phyloP scores from a whole-genome alignment of 2,888 invertebrate genomes.

The Apantesis nais region DNA sequence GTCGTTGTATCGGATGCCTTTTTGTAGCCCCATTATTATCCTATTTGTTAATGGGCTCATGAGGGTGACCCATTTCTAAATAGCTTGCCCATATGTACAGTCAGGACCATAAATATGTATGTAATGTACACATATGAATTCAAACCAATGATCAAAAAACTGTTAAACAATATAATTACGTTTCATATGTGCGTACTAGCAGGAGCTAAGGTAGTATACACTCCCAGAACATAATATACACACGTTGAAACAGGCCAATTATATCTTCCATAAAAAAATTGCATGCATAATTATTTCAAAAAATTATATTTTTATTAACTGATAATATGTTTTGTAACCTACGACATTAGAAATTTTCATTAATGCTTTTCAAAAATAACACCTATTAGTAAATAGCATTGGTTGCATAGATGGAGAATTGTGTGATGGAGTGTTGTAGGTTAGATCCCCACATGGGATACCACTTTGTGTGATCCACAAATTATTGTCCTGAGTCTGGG shows the following conservation, averaged over 20 bases:
- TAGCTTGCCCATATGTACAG: background rate
- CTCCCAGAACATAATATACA: too few relatives aligned
- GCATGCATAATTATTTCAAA: background rate
- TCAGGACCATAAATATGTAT: background rate
- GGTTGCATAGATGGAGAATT: too few relatives aligned
- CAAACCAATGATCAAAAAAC: background rate
- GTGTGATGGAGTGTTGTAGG: too few relatives aligned
- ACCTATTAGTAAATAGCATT: too few relatives aligned
- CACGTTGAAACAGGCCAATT: too few relatives aligned
- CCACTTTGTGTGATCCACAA: too few relatives aligned
- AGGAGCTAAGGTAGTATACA: background rate
- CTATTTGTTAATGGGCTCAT: background rate
- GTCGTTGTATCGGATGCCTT: background rate
- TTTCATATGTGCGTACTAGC: background rate
- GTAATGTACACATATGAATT: background rate
- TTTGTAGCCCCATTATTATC: conserved; percentile 4
- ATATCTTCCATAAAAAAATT: background rate
- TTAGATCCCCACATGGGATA: too few relatives aligned
- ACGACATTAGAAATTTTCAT: too few relatives aligned
- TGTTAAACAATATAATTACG: too few relatives aligned
- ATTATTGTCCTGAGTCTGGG: too few relatives aligned
- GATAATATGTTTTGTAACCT: too few relatives aligned
- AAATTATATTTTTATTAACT: background rate
- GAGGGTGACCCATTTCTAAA: background rate
- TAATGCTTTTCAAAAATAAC: too few relatives aligned